Evolutionary conservation across 2,888 invertebrate species (phyloP).

Genomic region (Ophonus ardosiacus): DNA sequence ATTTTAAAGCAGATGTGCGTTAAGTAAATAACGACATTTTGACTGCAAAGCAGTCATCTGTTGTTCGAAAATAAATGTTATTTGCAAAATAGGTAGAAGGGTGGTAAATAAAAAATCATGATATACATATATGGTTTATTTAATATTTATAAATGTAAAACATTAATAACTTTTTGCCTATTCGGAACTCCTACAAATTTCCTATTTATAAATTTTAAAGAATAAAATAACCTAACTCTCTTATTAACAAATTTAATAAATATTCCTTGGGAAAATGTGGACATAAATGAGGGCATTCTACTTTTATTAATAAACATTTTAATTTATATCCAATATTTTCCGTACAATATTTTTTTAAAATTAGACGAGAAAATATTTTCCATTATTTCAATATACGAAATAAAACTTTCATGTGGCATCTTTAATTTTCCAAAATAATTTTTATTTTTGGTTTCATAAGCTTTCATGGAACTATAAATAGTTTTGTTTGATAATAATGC

Average conservation of each 20-base stretch:
- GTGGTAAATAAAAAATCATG: background rate
- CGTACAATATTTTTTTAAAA: background rate
- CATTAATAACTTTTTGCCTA: background rate
- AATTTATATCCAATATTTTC: background rate
- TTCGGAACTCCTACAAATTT: background rate
- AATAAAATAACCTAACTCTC: background rate
- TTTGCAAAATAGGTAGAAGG: background rate
- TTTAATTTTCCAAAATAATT: background rate
- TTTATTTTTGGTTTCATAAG: background rate
- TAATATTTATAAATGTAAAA: background rate
- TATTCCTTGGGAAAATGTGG: background rate
- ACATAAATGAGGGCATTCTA: background rate
- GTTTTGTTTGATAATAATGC: background rate
- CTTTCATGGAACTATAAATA: background rate
- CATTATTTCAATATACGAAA: background rate
- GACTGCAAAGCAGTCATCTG: too few species aligned
- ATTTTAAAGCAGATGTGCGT: too few species aligned
- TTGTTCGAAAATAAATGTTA: background rate
- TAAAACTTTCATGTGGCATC: background rate
- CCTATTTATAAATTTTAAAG: background rate
- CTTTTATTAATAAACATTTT: background rate
- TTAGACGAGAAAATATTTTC: background rate
- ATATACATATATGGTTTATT: background rate
- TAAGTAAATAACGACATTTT: too few species aligned
- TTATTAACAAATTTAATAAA: conserved; percentile 14